phyloP scores from a whole-genome alignment of 2,888 invertebrate species.

The Drosophila histrio region DNA sequence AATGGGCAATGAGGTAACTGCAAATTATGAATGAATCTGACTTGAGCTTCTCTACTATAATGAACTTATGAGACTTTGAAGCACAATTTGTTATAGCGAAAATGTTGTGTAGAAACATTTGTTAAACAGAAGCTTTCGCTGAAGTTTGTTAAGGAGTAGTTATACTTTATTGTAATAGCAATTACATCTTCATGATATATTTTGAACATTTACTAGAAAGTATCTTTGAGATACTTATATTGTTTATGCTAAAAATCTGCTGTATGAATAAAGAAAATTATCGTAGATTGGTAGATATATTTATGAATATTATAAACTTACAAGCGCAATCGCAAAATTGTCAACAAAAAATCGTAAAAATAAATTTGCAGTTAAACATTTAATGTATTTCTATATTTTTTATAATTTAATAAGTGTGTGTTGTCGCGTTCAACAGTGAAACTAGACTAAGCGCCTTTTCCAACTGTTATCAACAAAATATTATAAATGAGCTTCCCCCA shows the following conservation, averaged over 20 bases:
- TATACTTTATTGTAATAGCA: neutral
- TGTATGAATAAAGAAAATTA: too few relatives aligned
- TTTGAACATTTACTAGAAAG: too few relatives aligned
- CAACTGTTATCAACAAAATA: constrained; percentile 46
- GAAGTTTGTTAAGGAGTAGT: neutral
- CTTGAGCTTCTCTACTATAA: neutral
- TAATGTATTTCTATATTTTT: neutral
- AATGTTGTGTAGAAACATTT: neutral
- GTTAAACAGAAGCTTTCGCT: neutral
- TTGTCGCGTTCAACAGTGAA: constrained; percentile 36
- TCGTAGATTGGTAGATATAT: neutral
- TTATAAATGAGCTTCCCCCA: constrained; percentile 51
- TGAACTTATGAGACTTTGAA: neutral
- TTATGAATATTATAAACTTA: neutral
- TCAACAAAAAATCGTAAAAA: too few relatives aligned
- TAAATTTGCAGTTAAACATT: neutral
- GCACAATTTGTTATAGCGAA: neutral
- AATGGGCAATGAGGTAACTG: constrained; percentile 2
- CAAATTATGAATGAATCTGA: neutral
- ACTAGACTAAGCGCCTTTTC: constrained; percentile 45
- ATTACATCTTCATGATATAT: too few relatives aligned
- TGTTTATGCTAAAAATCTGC: too few relatives aligned
- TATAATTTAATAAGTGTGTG: constrained; percentile 24
- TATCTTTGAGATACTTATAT: too few relatives aligned
- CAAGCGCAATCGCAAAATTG: neutral